Percentiles rank a stretch among this genome's conserved stretches.
Conservation (phyloP, 2,888 invertebrate species). For the Tortrix viridana region DNA sequence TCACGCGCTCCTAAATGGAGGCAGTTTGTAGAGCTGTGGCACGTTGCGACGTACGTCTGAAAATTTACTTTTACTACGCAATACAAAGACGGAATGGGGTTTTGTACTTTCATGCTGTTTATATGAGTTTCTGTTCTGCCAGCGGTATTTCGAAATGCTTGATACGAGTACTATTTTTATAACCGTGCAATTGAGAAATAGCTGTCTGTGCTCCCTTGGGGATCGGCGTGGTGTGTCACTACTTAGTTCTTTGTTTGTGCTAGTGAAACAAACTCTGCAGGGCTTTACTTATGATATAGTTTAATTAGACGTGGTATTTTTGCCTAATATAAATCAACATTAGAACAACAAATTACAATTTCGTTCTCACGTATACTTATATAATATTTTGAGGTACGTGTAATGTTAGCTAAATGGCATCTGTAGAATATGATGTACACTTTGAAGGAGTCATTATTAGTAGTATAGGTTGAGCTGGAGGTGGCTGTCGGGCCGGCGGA, state of each 20-base stretch:
- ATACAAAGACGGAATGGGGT: slow-evolving; percentile 32
- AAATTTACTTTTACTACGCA: slow-evolving; percentile 36
- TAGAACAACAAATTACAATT: too few species aligned
- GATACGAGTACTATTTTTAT: slow-evolving; percentile 18
- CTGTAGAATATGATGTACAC: slow-evolving; percentile 6
- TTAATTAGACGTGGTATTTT: too few species aligned
- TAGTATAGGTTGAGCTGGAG: slow-evolving; percentile 57
- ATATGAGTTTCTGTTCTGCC: slow-evolving; percentile 9
- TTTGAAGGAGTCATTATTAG: slow-evolving; percentile 31
- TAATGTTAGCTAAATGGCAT: neutral
- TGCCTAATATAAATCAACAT: too few species aligned
- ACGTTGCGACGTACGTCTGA: slow-evolving; percentile 31
- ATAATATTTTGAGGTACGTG: too few species aligned
- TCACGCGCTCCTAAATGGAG: slow-evolving; percentile 38
- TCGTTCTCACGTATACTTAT: too few species aligned
- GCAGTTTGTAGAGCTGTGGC: slow-evolving; percentile 35
- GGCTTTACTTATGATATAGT: neutral
- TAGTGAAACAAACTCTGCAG: too few species aligned
- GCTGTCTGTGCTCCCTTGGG: neutral
- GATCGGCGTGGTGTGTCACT: slow-evolving; percentile 4
- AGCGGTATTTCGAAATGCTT: slow-evolving; percentile 10
- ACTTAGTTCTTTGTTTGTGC: neutral
- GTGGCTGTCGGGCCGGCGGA: slow-evolving; percentile 64
- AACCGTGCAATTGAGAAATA: slow-evolving; percentile 12
- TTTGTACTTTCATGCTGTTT: slow-evolving; percentile 36